These are phyloP conservation scores for Proterorhinus semilunaris DNA, from an alignment of 2,113 vertebrate genomes.

Conservation along the genomic window DNA sequence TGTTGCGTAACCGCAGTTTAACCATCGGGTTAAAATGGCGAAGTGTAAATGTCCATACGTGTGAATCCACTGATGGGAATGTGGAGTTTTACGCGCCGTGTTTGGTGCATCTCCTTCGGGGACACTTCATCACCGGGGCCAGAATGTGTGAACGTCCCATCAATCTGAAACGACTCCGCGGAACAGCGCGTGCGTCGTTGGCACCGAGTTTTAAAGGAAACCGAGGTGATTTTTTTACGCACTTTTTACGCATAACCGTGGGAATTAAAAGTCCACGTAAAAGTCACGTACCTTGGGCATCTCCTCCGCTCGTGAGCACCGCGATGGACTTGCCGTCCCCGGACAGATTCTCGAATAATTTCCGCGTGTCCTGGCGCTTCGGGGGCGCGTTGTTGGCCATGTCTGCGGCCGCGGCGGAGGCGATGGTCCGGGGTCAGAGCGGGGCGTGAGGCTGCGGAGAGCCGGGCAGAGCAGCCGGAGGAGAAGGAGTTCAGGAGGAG, in stretches of 20 bases:
- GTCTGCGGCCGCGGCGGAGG: neutral
- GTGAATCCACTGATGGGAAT: too few species aligned
- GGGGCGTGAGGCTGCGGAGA: neutral
- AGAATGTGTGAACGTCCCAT: neutral
- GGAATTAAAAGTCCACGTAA: accelerated
- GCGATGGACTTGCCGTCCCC: conserved; percentile 87
- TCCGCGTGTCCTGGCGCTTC: conserved; percentile 73
- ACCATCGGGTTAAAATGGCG: neutral
- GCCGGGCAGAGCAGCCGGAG: neutral
- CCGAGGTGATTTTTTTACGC: neutral
- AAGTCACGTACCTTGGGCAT: conserved; percentile 87
- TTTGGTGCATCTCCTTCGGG: neutral
- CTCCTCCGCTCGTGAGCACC: conserved; percentile 92
- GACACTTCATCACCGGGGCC: neutral
- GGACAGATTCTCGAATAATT: conserved; percentile 88
- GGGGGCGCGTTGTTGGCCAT: conserved; percentile 51
- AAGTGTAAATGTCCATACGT: neutral
- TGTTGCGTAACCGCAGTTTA: neutral
- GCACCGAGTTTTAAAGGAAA: neutral
- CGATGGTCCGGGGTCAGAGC: neutral
- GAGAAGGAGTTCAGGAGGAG: neutral
- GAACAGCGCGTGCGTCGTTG: neutral
- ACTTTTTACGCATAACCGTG: neutral
- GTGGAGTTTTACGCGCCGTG: neutral
- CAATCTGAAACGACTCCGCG: neutral